Conservation (phyloP, 2,888 invertebrate species). For the Eumerus sabulonum region DNA sequence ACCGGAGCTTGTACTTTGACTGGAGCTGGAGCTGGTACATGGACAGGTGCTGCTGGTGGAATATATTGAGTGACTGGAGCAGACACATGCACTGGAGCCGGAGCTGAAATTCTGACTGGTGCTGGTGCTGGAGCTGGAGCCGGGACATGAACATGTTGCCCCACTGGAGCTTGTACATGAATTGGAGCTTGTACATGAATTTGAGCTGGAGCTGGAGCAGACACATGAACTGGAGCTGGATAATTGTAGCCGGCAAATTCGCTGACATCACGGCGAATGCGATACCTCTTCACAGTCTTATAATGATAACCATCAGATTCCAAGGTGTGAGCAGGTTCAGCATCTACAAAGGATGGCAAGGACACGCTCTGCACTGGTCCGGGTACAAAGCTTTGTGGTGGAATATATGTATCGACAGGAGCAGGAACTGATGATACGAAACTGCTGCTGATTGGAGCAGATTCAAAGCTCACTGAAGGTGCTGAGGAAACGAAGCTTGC, state of each 20-base stretch:
- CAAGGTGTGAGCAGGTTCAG: not conserved
- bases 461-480: too few relatives aligned
- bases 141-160: not conserved
- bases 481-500: too few relatives aligned
- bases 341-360: not conserved
- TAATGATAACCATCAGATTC: not conserved
- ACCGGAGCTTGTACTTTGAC: slow-evolving; percentile 1
- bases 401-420: slow-evolving; percentile 21
- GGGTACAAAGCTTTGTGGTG: slow-evolving; percentile 1
- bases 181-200: not conserved
- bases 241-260: slow-evolving; percentile 5
- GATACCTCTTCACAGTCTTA: not conserved
- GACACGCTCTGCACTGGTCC: not conserved
- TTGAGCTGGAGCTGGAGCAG: not conserved
- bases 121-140: not conserved
- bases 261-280: slow-evolving; percentile 1
- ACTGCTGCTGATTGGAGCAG: too few relatives aligned
- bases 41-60: not conserved
- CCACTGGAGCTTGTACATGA: not conserved
- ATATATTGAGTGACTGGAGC: slow-evolving; percentile 21
- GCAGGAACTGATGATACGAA: not conserved
- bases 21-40: slow-evolving; percentile 9
- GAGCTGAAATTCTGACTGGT: not conserved
- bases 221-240: not conserved
- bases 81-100: not conserved